A percentile compares a stretch with the other conserved stretches of the same genome.
phyloP scores from a whole-genome alignment of 1,140 invertebrate genomes.

The Rhopalosiphum padi region DNA sequence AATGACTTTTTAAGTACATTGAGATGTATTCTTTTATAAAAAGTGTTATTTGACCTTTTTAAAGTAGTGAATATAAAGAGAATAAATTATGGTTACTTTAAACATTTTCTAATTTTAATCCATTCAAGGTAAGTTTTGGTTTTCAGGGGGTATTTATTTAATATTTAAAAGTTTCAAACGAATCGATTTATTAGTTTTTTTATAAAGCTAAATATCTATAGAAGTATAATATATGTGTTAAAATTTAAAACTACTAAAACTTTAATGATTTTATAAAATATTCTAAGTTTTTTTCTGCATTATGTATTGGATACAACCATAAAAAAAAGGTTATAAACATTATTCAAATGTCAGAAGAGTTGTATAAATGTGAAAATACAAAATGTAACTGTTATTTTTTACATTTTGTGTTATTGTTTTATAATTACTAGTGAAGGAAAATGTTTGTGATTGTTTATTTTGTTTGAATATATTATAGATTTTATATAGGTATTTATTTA shows the following conservation, averaged over 20 bases:
- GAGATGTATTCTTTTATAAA: conserved; percentile 4
- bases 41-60: neutral
- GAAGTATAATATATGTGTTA: too few relatives aligned
- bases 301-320: neutral
- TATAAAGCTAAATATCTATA: too few relatives aligned
- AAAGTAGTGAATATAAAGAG: conserved; percentile 11
- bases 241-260: too few relatives aligned
- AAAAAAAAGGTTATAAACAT: neutral
- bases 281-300: neutral
- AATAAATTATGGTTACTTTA: neutral
- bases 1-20: conserved; percentile 20
- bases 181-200: neutral
- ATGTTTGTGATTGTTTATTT: too few relatives aligned
- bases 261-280: too few relatives aligned
- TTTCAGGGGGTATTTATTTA: neutral
- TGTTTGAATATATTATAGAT: too few relatives aligned
- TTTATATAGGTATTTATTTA: too few relatives aligned
- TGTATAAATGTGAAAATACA: too few relatives aligned
- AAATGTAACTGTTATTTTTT: too few relatives aligned
- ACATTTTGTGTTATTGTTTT: too few relatives aligned
- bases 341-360: too few relatives aligned
- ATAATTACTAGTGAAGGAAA: too few relatives aligned
- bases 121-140: neutral
- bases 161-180: neutral
- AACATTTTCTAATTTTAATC: neutral